Base-by-base conservation (phyloP, 1,140 invertebrate species). In the Acromyrmex charruanus region DNA sequence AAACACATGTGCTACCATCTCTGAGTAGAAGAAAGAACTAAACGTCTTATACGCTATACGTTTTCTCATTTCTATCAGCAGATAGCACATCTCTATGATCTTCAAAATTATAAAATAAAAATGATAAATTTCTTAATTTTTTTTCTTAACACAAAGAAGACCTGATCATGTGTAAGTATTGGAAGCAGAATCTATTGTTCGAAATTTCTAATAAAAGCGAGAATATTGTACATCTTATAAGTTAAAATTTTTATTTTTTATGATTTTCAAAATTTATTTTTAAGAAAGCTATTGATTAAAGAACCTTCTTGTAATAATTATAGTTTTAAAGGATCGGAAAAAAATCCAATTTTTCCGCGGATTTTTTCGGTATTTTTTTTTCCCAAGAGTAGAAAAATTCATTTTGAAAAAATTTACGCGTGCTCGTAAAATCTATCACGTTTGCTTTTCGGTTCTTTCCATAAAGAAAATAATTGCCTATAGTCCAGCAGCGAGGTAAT, bases 1-100 rank as follows among this genome's bases (percentile, higher is more conserved):
- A 75, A n/a, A 75, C 55, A 75, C 59, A 72, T 28, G 86, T 90
- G 89, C 88, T 87, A 79, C 74, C 89, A 90, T 90, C 89, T 90
- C 66, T 88, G 89, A 10, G 18, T 49, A 28, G 10, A 25, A 77
- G 39, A n/a, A 44, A 44, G 65, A 71, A 89, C 88, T 82, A 59
- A 25, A 69, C 51, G 39, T 71, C 63, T 51, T 69, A 44, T 44
- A 14, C 18, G 16, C 25, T 31, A 25, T 18, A 65, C 25, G 18
- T 10, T 65, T 79, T 58, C 18, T 4, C n/a, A 14, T 53, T 65
- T 49, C 44, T 25, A 68, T 80, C 77, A 55, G 25, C 31, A 68
- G 21, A 69, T 80, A 69, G n/a, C 28, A 44, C 9, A 53, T 79
- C 21, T 65, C 5, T 25, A 9, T 58, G n/a, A 55, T 80, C n/a